Evolutionary conservation across 2,888 invertebrate genomes (phyloP), one percentile per base, ranked within the genome.

Genomic region (Apeira syringaria): DNA sequence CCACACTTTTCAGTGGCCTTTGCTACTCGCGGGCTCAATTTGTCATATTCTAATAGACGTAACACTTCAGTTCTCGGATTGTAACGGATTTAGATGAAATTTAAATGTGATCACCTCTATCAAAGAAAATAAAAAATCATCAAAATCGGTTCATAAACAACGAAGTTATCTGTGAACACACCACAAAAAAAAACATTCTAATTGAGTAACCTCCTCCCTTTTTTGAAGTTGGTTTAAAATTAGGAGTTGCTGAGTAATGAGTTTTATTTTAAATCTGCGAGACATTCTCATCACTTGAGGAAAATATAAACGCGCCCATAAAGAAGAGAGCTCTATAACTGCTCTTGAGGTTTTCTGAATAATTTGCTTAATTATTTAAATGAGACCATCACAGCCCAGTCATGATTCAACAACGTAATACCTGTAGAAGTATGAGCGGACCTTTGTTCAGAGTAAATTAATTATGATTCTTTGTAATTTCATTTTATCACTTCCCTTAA

Each of bases 231-330:
- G n/a, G n/a, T n/a, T n/a, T n/a, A n/a, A n/a, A n/a, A n/a, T n/a
- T n/a, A 26, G 26, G 12, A 30, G 34, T 36, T 17, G 12, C 20
- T 49, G 32, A 52, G 46, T 52, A 63, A 61, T 55, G 53, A 57
- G 53, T 50, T 36, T 50, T 58, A 58, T 59, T 63, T 59, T 59
- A 50, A n/a, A 60, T 48, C 30, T 31, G 47, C 46, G 50, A 58
- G 56, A 54, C 56, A 51, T 60, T 56, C 35, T 37, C 46, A 36
- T 41, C 45, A 53, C 48, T 49, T 49, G 42, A 50, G 47, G 52
- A 48, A 54, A 61, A 57, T 45, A 52, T 55, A 48, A 36, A 40
- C 38, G 12, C 31, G 40, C 39, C 50, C 56, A 29, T 22, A n/a
- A 6, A n/a, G n/a, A n/a, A n/a, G n/a, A 24, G 24, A 39, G 36